A percentile compares a stretch with the other conserved stretches of the same genome.
phyloP scores from a whole-genome alignment of 2,113 vertebrate species.

The Oryzias woworae region DNA sequence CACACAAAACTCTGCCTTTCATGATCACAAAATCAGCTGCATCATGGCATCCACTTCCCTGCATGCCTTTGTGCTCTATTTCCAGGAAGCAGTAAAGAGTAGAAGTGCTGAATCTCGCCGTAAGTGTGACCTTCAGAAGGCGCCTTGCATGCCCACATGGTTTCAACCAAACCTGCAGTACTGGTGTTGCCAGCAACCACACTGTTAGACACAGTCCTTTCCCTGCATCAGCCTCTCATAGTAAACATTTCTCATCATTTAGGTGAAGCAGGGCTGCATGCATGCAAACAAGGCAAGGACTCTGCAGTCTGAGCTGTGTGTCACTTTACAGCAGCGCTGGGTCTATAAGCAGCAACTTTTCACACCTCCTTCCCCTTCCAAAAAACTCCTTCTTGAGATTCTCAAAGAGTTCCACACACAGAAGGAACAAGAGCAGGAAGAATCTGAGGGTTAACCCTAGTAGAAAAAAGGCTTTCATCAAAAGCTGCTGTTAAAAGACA shows the following conservation, averaged over 20 bases:
- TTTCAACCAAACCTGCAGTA: slow-evolving; percentile 58
- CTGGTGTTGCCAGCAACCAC: slow-evolving; percentile 47
- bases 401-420: no score
- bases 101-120: slow-evolving; percentile 52
- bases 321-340: no score
- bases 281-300: not conserved
- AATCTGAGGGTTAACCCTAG: no score
- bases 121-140: slow-evolving; percentile 48
- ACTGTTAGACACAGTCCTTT: slow-evolving; percentile 48
- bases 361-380: no score
- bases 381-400: no score
- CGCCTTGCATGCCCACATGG: slow-evolving; percentile 62
- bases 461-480: no score
- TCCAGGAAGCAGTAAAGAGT: slow-evolving; percentile 61
- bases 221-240: slow-evolving; percentile 27
- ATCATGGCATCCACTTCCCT: slow-evolving; percentile 33
- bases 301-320: not conserved
- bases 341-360: no score
- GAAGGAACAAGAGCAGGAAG: no score
- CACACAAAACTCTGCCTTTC: not conserved
- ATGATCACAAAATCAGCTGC: not conserved
- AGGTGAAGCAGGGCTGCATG: slow-evolving; percentile 7
- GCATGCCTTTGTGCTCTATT: slow-evolving; percentile 34
- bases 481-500: no score
- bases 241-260: slow-evolving; percentile 58